Evolutionary conservation across 2,888 invertebrate genomes (phyloP), one percentile per base, ranked within the genome.

Genomic region (Leucania comma): DNA sequence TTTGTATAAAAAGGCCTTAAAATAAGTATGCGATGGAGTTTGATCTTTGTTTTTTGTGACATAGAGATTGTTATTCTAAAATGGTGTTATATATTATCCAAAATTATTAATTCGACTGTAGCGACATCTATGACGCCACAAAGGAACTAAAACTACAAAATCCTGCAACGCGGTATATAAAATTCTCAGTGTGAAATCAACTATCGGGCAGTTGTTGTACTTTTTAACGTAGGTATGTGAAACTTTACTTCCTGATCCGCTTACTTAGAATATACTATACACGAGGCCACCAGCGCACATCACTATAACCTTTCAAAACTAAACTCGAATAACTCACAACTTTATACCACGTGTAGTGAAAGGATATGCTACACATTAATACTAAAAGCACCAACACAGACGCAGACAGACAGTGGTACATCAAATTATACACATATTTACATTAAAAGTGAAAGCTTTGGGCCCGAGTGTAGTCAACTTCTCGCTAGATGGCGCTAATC

Each of bases 351-450:
- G 46, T 67, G 22, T 66, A 59, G 59, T 42, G 61, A 76, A 58
- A 63, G 24, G 75, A 78, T 81, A 78, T 78, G 75, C 81, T 83
- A 85, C 73, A 82, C 66, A 79, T 79, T 85, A 87, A 82, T 67
- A 81, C 73, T 83, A 79, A 54, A 87, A 88, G 87, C 88, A 84
- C 83, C 88, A 82, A 86, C 86, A 88, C 87, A 86, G 69, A 86
- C 85, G 88, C 85, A 72, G 76, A 80, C 73, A 83, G 63, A 78
- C 60, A 80, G 54, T 78, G 74, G 71, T 73, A 75, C 73, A 66
- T 24, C 38, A 74, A 75, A 74, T 68, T 42, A 70, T 51, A 71
- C 46, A 64, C 53, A 67, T 72, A 75, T 76, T 56, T 74, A 75
- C 67, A 80, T 57, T 22, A 29, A 5, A 42, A 20, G 5, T 20